These are phyloP conservation scores for Gastracanthus pulcherrimus DNA, from an alignment of 2,888 invertebrate genomes.

Conservation along the genomic window DNA sequence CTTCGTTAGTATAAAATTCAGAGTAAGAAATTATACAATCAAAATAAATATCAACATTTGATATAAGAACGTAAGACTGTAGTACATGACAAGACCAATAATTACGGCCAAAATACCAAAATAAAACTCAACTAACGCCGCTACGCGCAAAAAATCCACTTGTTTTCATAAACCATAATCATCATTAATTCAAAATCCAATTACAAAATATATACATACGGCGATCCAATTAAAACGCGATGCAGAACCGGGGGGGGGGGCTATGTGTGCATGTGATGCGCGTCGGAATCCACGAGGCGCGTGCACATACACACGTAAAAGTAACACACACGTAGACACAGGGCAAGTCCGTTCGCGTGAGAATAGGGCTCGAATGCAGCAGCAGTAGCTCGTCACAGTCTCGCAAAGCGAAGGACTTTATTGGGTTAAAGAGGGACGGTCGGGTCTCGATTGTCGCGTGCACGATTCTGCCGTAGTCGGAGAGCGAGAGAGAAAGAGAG, in stretches of 20 bases:
- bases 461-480: background rate
- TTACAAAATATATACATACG: background rate
- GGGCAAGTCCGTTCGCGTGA: background rate
- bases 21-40: too few relatives aligned
- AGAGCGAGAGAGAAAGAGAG: too few relatives aligned
- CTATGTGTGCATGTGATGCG: background rate
- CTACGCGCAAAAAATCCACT: too few relatives aligned
- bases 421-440: slow-evolving; percentile 13
- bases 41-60: too few relatives aligned
- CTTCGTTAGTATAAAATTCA: too few relatives aligned
- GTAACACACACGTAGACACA: background rate
- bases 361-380: slow-evolving; percentile 6
- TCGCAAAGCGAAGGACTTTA: slow-evolving; percentile 9
- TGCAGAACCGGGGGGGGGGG: background rate
- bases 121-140: too few relatives aligned
- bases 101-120: too few relatives aligned
- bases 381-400: background rate
- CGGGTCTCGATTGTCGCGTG: slow-evolving; percentile 18
- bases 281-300: background rate
- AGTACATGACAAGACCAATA: too few relatives aligned
- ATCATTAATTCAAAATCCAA: slow-evolving; percentile 4
- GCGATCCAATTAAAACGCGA: slow-evolving; percentile 11
- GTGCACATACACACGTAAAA: too few relatives aligned
- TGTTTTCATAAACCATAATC: background rate
- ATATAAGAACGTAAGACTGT: too few relatives aligned